Conservation (phyloP, 2,888 invertebrate species). For the Hybos culiciformis region DNA sequence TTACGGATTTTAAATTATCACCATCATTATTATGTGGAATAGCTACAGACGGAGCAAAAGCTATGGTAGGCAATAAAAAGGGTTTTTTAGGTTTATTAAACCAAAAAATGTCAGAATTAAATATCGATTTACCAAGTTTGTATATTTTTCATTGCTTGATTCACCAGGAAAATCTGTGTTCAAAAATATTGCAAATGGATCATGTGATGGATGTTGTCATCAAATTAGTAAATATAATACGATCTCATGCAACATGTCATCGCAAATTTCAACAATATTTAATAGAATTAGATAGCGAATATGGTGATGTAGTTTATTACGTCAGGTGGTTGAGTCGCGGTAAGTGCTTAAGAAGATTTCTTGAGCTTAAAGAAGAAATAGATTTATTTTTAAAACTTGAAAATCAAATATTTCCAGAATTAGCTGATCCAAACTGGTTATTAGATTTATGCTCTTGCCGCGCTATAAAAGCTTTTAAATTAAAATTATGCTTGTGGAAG, state of each 20-base stretch:
- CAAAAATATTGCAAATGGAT: conserved; percentile 1
- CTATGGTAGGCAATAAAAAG: neutral
- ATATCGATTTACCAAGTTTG: conserved; percentile 1
- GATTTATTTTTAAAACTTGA: conserved; percentile 2
- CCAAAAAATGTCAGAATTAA: neutral
- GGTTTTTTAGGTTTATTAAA: neutral
- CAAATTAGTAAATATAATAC: neutral
- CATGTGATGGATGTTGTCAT: neutral
- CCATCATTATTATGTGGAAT: neutral
- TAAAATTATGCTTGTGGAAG: neutral
- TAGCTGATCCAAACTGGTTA: neutral
- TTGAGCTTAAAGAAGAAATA: conserved; percentile 7
- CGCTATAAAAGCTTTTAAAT: neutral
- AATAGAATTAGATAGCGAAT: conserved; percentile 5
- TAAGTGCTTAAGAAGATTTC: conserved; percentile 6
- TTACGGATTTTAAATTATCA: neutral
- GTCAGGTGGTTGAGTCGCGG: conserved; percentile 9
- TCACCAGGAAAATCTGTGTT: conserved; percentile 4
- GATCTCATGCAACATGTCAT: conserved; percentile 1
- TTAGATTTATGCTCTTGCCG: neutral
- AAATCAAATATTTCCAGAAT: neutral
- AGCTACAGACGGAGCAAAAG: neutral
- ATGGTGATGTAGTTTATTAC: conserved; percentile 7
- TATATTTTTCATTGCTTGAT: conserved; percentile 5
- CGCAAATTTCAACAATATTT: conserved; percentile 2